phyloP scores from a whole-genome alignment of 2,888 invertebrate species.

The Andrena hattorfiana region DNA sequence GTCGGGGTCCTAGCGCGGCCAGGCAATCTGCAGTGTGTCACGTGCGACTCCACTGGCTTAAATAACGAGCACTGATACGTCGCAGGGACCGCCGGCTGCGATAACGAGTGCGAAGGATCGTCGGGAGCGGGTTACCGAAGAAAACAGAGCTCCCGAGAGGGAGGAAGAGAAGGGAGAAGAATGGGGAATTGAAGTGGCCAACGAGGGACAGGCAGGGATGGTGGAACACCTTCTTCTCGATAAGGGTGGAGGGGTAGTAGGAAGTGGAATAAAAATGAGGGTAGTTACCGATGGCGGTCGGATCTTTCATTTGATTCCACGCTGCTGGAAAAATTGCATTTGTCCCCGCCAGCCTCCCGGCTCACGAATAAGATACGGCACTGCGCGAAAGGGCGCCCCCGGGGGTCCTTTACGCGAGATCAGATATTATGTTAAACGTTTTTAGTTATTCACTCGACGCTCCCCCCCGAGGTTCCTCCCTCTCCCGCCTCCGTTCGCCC shows the following conservation, averaged over 20 bases:
- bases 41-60: slow-evolving; percentile 46
- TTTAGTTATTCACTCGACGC: slow-evolving; percentile 78
- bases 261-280: slow-evolving; percentile 74
- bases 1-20: slow-evolving; percentile 8
- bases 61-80: slow-evolving; percentile 64
- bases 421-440: slow-evolving; percentile 81
- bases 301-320: slow-evolving; percentile 76
- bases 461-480: slow-evolving; percentile 16
- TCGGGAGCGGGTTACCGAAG: slow-evolving; percentile 1
- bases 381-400: slow-evolving; percentile 68
- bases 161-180: slow-evolving; percentile 15
- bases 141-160: background rate
- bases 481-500: background rate
- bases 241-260: slow-evolving; percentile 20
- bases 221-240: background rate
- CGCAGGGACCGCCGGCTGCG: slow-evolving; percentile 35
- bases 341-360: slow-evolving; percentile 74
- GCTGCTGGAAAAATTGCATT: slow-evolving; percentile 76
- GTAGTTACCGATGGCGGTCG: slow-evolving; percentile 74
- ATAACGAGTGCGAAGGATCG: slow-evolving; percentile 34
- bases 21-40: slow-evolving; percentile 52
- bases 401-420: slow-evolving; percentile 72
- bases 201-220: slow-evolving; percentile 11
- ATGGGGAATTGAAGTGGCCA: slow-evolving; percentile 50
- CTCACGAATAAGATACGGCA: slow-evolving; percentile 68